phyloP scores from a whole-genome alignment of 1,140 invertebrate genomes.

The Heliconius congener region DNA sequence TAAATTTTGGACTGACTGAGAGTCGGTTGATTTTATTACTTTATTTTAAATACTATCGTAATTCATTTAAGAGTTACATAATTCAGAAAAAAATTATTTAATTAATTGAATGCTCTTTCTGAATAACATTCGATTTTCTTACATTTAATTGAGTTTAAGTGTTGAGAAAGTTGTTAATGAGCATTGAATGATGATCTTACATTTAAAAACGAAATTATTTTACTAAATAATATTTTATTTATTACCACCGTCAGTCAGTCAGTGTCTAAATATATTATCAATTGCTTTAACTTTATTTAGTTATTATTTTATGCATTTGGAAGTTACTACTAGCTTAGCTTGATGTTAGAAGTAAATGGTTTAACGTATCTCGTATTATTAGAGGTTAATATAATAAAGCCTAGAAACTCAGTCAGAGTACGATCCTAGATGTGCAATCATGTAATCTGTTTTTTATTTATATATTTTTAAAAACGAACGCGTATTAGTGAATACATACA shows the following conservation, averaged over 20 bases:
- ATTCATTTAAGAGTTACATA: background rate
- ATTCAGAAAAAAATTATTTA: background rate
- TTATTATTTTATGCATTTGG: conserved; percentile 34
- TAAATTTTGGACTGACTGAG: background rate
- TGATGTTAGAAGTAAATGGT: conserved; percentile 15
- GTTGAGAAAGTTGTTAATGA: conserved; percentile 11
- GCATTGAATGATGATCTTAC: background rate
- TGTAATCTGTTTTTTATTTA: too few relatives aligned
- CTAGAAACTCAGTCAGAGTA: background rate
- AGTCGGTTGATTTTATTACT: background rate
- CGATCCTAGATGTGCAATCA: conserved; percentile 4
- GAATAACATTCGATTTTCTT: background rate
- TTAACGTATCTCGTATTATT: background rate
- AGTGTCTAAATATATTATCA: conserved; percentile 3
- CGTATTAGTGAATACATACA: too few relatives aligned
- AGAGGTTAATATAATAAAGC: background rate
- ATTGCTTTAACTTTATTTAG: conserved; percentile 27
- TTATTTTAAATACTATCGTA: too few relatives aligned
- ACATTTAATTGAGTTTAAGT: conserved; percentile 7
- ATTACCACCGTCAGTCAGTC: background rate
- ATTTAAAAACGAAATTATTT: background rate
- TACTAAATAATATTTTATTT: background rate
- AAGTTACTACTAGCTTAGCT: conserved; percentile 25
- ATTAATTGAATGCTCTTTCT: background rate
- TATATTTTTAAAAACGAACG: background rate